phyloP scores from a whole-genome alignment of 2,113 vertebrate species.

The Eptesicus fuscus region DNA sequence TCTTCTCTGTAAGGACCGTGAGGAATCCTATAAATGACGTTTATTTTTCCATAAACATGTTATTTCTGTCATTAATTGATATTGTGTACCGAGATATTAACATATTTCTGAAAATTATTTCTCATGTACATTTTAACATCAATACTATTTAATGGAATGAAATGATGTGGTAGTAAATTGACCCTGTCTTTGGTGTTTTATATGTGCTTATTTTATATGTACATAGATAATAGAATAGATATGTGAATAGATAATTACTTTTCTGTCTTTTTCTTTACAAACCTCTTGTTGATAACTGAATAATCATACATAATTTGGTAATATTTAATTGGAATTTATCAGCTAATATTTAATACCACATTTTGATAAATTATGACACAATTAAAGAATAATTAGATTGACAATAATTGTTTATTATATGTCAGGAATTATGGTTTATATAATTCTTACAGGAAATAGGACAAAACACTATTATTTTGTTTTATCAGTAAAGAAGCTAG shows the following conservation, averaged over 20 bases:
- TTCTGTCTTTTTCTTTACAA: background rate
- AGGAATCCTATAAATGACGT: background rate
- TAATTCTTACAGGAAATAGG: background rate
- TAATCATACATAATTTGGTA: background rate
- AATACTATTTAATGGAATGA: background rate
- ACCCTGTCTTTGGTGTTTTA: background rate
- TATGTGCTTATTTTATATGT: background rate
- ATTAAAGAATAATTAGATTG: background rate
- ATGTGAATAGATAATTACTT: background rate
- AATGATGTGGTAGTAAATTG: background rate
- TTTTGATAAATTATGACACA: background rate
- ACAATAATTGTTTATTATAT: background rate
- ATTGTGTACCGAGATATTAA: background rate
- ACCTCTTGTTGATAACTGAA: background rate
- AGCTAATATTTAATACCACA: background rate
- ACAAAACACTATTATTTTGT: background rate
- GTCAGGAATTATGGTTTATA: background rate
- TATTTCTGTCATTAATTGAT: background rate
- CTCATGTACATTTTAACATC: background rate
- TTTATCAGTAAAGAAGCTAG: background rate
- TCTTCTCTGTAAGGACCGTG: background rate
- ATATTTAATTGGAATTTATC: conserved; percentile 1
- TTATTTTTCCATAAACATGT: background rate
- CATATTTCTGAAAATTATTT: background rate
- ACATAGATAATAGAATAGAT: background rate